These are phyloP conservation scores for Oryzias woworae DNA, from an alignment of 2,113 vertebrate species.

Conservation along the genomic window DNA sequence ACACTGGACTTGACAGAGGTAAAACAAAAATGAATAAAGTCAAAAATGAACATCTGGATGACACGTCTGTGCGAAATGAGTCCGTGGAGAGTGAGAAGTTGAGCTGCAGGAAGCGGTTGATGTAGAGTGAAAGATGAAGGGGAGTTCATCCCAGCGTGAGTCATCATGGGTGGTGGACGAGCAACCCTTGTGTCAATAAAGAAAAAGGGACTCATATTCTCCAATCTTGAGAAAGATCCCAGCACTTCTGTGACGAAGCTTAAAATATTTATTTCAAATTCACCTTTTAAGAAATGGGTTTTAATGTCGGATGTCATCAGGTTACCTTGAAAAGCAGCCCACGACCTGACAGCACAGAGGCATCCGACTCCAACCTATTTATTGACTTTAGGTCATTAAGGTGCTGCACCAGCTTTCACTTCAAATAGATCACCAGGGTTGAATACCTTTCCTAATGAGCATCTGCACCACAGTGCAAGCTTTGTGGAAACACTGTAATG, in stretches of 20 bases:
- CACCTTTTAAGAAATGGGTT: conserved; percentile 15
- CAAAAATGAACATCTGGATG: conserved; percentile 8
- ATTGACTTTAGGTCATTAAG: conserved; percentile 37
- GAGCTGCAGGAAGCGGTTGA: conserved; percentile 32
- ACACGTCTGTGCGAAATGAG: background rate
- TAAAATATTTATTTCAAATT: conserved; percentile 11
- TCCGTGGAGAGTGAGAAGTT: conserved; percentile 4
- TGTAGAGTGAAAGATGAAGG: conserved; percentile 50
- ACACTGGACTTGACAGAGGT: background rate
- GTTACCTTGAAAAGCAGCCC: conserved; percentile 17
- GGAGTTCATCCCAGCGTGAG: conserved; percentile 52
- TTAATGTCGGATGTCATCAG: conserved; percentile 15
- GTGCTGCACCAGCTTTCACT: conserved; percentile 35
- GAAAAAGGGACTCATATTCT: conserved; percentile 28
- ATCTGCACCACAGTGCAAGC: conserved; percentile 37
- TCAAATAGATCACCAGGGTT: conserved; percentile 41
- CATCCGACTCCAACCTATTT: conserved; percentile 15
- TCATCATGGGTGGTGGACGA: conserved; percentile 56
- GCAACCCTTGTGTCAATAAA: conserved; percentile 62
- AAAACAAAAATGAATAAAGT: no score
- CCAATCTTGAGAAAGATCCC: background rate
- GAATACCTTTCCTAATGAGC: conserved; percentile 61
- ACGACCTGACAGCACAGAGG: conserved; percentile 17
- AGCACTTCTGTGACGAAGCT: conserved; percentile 34
- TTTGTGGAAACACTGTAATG: conserved; percentile 55